These are phyloP conservation scores for Pristionchus exspectatus DNA, from an alignment of 2,888 invertebrate species.

Conservation along the genomic window DNA sequence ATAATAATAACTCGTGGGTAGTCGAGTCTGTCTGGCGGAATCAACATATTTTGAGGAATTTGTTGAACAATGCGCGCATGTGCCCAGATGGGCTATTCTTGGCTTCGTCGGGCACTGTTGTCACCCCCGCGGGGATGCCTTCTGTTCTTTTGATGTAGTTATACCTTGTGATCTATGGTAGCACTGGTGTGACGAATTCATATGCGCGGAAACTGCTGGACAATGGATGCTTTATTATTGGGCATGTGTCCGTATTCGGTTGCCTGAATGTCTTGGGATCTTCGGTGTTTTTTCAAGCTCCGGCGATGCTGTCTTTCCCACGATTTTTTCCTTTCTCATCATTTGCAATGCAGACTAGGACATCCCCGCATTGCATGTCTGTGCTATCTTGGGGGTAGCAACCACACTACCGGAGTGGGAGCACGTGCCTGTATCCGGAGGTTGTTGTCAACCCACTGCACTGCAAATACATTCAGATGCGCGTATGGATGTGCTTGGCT, in stretches of 20 bases:
- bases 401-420: too few species aligned
- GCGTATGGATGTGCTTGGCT: neutral
- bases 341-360: neutral
- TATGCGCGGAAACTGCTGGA: too few species aligned
- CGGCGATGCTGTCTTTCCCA: conserved; percentile 4
- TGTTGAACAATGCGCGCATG: neutral
- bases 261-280: neutral
- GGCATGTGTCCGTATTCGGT: too few species aligned
- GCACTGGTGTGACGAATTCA: too few species aligned
- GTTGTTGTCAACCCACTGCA: too few species aligned
- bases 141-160: too few species aligned
- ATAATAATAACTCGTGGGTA: conserved; percentile 2
- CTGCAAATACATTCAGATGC: too few species aligned
- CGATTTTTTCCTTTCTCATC: neutral
- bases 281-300: neutral
- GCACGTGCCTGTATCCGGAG: too few species aligned
- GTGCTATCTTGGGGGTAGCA: neutral
- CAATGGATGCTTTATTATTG: too few species aligned
- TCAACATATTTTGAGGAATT: neutral
- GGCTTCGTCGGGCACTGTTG: neutral
- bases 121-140: neutral
- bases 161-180: too few species aligned
- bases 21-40: neutral
- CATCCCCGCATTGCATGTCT: neutral
- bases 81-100: neutral